Base-by-base conservation (phyloP, 2,797 vertebrate genomes). In the Schizopygopsis malacanthus region DNA sequence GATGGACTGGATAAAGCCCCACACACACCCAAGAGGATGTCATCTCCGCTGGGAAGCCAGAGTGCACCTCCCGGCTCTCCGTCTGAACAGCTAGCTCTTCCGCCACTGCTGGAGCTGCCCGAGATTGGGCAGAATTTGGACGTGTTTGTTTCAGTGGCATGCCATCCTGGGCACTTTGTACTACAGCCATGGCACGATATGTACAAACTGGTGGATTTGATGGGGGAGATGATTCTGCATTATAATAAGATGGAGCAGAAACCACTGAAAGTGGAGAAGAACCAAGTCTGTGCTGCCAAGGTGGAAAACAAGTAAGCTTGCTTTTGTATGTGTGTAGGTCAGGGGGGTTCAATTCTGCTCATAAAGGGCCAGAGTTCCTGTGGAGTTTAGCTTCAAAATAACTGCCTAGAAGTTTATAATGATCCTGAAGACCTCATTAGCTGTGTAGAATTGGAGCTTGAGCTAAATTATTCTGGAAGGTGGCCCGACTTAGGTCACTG, bases 161-260 rank as follows among this genome's bases (percentile, higher is more conserved):
- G 98, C 89, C 98, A 99, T 90, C 98, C 98, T 0, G 98, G 98
- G n/a, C 97, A 99, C 92, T 99, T 99, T 90, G 96, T 99, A 87
- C 95, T 99, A 87, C 98, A 99, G 93, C 96, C 97, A 2, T 99
- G 97, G 98, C 96, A 98, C 87, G 98, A 99, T 75, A 96, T 98
- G 90, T 98, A 97, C 90, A 97, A 97, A 81, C 93, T 99, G 90
- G 97, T 98, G 70, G 95, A 97, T 79, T 89, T 99, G 72, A 98
- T 99, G 97, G 97, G 97, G 86, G 97, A 99, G 92, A 99, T 99
- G 97, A 97, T 98, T 78, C 94, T 99, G 1, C 96, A 97, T 91
- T 99, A 99, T 90, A 98, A 96, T 50, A 96, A 95, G 89, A 95
- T 93, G 1, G 97, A 98, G 61, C 95, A 96, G 87, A 96, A 95